Evolutionary conservation across 2,888 invertebrate genomes (phyloP).

Genomic region (Buathra laborator): DNA sequence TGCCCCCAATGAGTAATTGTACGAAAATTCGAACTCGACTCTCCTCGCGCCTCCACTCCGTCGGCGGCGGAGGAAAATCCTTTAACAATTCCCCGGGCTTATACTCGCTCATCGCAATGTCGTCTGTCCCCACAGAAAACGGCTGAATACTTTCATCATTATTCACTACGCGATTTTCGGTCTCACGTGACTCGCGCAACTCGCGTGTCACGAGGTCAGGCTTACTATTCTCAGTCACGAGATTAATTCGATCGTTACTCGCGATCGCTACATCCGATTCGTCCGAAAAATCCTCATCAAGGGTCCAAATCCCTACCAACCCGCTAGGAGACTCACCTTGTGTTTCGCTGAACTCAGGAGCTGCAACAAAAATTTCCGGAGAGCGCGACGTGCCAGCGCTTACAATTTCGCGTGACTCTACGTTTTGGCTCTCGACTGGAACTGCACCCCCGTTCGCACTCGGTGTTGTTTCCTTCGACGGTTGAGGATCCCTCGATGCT

Average conservation of each 20-base stretch:
- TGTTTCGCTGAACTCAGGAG: background rate
- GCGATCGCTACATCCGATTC: background rate
- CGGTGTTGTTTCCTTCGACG: too few species aligned
- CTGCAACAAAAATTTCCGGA: background rate
- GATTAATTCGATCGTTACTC: background rate
- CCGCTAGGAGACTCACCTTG: background rate
- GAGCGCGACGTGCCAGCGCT: too few species aligned
- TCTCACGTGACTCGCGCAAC: too few species aligned
- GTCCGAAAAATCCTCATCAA: background rate
- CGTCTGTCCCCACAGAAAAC: too few species aligned
- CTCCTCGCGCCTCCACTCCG: background rate
- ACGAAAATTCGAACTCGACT: background rate
- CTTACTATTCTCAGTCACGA: too few species aligned
- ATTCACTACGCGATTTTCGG: too few species aligned
- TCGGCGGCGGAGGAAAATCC: background rate
- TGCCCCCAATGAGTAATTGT: background rate
- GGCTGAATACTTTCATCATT: too few species aligned
- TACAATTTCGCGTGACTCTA: background rate
- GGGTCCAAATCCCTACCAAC: background rate
- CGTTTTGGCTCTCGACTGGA: background rate
- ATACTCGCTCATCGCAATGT: too few species aligned
- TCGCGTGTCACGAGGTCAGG: too few species aligned
- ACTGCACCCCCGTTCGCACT: background rate
- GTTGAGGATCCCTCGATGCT: too few species aligned
- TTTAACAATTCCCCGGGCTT: too few species aligned